Percentiles rank a stretch among this genome's conserved stretches.
These are phyloP conservation scores for Ichneumoninae sp. DNA, from an alignment of 2,888 invertebrate species.

Conservation along the genomic window DNA sequence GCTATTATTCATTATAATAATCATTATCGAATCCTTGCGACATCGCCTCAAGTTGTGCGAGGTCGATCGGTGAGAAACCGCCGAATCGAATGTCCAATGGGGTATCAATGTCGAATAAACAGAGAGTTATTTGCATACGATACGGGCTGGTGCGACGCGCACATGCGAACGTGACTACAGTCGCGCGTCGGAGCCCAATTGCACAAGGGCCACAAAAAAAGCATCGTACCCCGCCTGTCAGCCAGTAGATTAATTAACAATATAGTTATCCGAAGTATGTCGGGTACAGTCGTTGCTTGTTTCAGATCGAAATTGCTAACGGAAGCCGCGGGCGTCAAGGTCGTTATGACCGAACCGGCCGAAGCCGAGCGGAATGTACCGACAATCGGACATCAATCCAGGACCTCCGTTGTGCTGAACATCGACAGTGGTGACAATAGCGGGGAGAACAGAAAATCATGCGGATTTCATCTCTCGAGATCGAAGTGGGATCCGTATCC, in stretches of 20 bases:
- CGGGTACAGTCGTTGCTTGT: conserved; percentile 55
- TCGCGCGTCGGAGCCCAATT: conserved; percentile 12
- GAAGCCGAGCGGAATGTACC: conserved; percentile 45
- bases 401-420: conserved; percentile 67
- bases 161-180: conserved; percentile 9
- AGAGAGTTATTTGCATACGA: conserved; percentile 14
- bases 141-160: not conserved
- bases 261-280: conserved; percentile 9
- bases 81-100: conserved; percentile 27
- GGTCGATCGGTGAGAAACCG: conserved; percentile 34
- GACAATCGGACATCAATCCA: conserved; percentile 45
- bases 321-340: conserved; percentile 74
- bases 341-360: conserved; percentile 70
- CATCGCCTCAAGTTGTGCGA: conserved; percentile 3
- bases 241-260: not conserved
- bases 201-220: not conserved
- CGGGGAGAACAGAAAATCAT: conserved; percentile 80
- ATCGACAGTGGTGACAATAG: conserved; percentile 58
- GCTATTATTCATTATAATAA: not conserved
- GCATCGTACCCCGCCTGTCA: not conserved
- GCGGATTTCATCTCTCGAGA: conserved; percentile 90
- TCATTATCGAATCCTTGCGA: not conserved
- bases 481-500: conserved; percentile 94
- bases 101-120: conserved; percentile 32
- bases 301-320: conserved; percentile 66